Evolutionary conservation across 1,140 invertebrate species (phyloP), one percentile per base, ranked within the genome.

Genomic region (Drosophila cardini): DNA sequence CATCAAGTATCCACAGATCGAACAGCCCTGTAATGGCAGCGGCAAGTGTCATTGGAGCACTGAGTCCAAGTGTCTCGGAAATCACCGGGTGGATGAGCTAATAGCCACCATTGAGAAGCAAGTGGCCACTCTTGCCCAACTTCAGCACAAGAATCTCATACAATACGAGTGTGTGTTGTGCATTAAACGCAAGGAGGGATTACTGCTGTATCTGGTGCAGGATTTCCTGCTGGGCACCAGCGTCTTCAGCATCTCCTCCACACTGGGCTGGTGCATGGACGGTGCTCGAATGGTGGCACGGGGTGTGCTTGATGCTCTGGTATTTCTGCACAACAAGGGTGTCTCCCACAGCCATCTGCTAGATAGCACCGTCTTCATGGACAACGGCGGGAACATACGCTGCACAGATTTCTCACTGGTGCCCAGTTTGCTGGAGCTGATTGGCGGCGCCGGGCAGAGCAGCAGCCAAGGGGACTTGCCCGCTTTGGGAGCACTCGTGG

Each of bases 301-400:
- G 6, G 95, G 95, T 46, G 93, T 97, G 16, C 87, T 97, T 0
- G 93, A 94, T 50, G 95, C 95, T 2, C 78, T 97, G 5, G 92
- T 94, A 13, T 96, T 95, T 90, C 92, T 97, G 10, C 96, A 97
- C 83, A 93, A 94, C 46, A 96, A 97, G 84, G 95, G 95, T 78
- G 94, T 97, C 7, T 95, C 96, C 1, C 96, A 97, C 90, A 96
- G 95, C 85, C 95, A 96, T 92, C 83, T 97, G 7, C 92, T 94
- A 11, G 94, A 95, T 53, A 93, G 94, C 8, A 95, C 94, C 77
- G 93, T 96, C 40, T 95, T 95, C 80, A 93, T 96, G 68, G 94
- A 94, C 76, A 92, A 93, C 61, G 87, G 81, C 30, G 95, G 93
- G 45, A 90, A 78, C 21, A 92, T 95, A 26, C 94, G 94, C 84